Evolutionary conservation across 2,797 vertebrate species (phyloP).

Genomic region (Silurus lanzhouensis): DNA sequence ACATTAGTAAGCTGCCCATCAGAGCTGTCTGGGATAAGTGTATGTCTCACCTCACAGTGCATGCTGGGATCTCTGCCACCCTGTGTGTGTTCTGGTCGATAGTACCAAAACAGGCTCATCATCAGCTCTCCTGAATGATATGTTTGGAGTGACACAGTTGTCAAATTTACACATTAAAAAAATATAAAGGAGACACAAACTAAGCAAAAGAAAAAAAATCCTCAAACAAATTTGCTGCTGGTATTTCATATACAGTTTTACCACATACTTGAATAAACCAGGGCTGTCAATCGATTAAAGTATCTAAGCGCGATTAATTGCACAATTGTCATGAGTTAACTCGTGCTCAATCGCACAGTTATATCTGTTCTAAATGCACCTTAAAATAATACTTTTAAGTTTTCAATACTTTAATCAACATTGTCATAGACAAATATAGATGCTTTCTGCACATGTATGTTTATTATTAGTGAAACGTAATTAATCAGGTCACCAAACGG

Average conservation of each 20-base stretch:
- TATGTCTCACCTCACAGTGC: slow-evolving; percentile 90
- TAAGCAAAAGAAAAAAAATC: background rate
- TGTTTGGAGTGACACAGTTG: background rate
- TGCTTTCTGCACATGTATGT: too few species aligned
- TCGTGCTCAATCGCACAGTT: too few species aligned
- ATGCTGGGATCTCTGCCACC: slow-evolving; percentile 93
- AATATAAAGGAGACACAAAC: background rate
- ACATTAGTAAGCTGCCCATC: background rate
- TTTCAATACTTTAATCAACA: too few species aligned
- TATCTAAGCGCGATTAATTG: too few species aligned
- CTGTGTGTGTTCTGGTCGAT: slow-evolving; percentile 98
- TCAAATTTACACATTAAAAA: background rate
- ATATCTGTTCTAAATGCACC: too few species aligned
- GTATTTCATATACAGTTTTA: background rate
- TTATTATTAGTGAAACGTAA: too few species aligned
- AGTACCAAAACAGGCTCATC: slow-evolving; percentile 99
- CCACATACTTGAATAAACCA: background rate
- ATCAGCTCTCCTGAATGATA: slow-evolving; percentile 89
- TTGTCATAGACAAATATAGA: too few species aligned
- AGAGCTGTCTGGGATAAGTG: background rate
- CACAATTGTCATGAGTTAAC: too few species aligned
- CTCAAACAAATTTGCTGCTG: too few species aligned
- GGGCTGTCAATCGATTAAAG: too few species aligned
- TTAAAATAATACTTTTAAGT: too few species aligned
- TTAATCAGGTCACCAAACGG: too few species aligned